Evolutionary conservation across 2,888 invertebrate genomes (phyloP).

Genomic region (Cheilosia vulpina): DNA sequence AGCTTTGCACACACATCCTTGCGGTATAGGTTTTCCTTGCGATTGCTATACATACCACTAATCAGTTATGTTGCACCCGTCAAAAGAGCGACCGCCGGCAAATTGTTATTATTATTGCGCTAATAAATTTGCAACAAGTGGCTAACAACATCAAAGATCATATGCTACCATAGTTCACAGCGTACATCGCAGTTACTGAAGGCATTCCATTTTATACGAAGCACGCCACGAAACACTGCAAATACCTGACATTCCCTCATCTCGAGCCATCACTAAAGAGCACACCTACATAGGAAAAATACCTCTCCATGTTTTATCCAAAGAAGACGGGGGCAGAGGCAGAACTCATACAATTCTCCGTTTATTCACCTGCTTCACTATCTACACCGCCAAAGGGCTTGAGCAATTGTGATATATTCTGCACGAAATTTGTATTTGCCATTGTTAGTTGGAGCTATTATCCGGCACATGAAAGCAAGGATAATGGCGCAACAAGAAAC

Average conservation of each 20-base stretch:
- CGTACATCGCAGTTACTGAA: too few relatives aligned
- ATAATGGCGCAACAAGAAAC: conserved; percentile 33
- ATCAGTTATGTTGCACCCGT: too few relatives aligned
- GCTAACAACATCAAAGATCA: too few relatives aligned
- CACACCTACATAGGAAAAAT: neutral
- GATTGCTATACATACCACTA: too few relatives aligned
- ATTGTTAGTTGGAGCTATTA: conserved; percentile 33
- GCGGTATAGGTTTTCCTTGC: too few relatives aligned
- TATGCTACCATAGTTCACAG: too few relatives aligned
- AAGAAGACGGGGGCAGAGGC: neutral
- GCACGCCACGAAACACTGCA: neutral
- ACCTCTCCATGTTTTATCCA: too few relatives aligned
- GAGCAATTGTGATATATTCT: conserved; percentile 25
- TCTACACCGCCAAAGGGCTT: conserved; percentile 2
- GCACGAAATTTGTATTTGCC: conserved; percentile 11
- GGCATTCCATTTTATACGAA: neutral
- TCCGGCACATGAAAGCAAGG: conserved; percentile 22
- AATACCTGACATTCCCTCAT: conserved; percentile 1
- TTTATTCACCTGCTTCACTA: neutral
- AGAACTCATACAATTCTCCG: neutral
- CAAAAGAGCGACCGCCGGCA: too few relatives aligned
- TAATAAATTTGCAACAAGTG: too few relatives aligned
- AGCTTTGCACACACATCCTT: too few relatives aligned
- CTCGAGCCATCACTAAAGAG: too few relatives aligned
- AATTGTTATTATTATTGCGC: too few relatives aligned